Base-by-base conservation (phyloP, 2,797 vertebrate species). In the Crocodylus rhombifer region DNA sequence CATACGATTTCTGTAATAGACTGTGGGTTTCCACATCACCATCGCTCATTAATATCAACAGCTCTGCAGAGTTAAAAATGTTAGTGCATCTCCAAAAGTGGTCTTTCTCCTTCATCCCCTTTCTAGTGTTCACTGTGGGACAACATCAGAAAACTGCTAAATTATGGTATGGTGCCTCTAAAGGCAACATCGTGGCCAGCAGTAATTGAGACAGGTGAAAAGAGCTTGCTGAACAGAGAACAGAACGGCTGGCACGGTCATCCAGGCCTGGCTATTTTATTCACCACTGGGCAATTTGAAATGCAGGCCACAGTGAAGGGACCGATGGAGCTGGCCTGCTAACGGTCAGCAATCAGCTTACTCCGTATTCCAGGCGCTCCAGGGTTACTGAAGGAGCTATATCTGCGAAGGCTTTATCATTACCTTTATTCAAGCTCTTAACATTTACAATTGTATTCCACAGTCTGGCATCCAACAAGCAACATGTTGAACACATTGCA, bases 331-430 rank as follows among this genome's bases (percentile, higher is more conserved):
- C 23, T 14, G 55, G 17, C 28, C 36, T 10, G 17, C 1, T 23
- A n/a, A 33, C 51, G 26, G 4, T 69, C 61, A 79, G 77, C 30
- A 33, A 14, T 16, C 25, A 10, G 14, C 36, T 62, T 16, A 67
- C 55, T 1, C 14, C 36, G 61, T 60, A 4, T 9, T 3, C 10
- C 2, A 9, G 3, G 14, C 58, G 28, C 4, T 5, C n/a, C 9
- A n/a, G 21, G 11, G 15, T 58, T 30, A 51, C 12, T 69, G 77
- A 78, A 62, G 11, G 21, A 42, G 67, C 30, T 33, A 26, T 10
- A 61, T 14, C 11, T 18, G 33, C 57, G 51, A 73, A 73, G 57
- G 21, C 30, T 33, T 74, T 62, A n/a, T 73, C 56, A 23, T 30
- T 58, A 67, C 26, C 12, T 26, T 18, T 63, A 67, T 14, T 69